Conservation (phyloP, 2,113 vertebrate species). For the Perca fluviatilis region DNA sequence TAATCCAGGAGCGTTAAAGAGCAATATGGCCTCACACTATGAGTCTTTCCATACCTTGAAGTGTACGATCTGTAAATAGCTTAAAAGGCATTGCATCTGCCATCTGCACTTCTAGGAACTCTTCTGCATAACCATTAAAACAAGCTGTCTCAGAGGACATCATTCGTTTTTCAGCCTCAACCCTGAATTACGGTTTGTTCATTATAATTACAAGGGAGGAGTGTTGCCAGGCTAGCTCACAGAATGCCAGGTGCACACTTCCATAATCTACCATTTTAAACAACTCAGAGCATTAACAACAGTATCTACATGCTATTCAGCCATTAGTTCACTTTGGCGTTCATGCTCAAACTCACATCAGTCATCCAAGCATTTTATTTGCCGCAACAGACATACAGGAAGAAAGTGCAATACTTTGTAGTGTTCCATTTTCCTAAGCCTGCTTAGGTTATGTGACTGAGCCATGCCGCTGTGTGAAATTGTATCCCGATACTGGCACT, state of each 20-base stretch:
- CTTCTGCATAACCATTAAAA: conserved; percentile 86
- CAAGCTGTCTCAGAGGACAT: conserved; percentile 84
- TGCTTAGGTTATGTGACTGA: conserved; percentile 86
- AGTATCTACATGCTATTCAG: conserved; percentile 75
- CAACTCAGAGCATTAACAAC: conserved; percentile 78
- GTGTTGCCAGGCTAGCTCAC: conserved; percentile 82
- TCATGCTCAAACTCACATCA: conserved; percentile 68
- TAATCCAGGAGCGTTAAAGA: conserved; percentile 63
- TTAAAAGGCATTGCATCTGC: conserved; percentile 82
- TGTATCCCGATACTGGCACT: conserved; percentile 85
- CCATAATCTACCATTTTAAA: conserved; percentile 81
- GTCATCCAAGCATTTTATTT: conserved; percentile 61
- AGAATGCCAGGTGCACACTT: conserved; percentile 84
- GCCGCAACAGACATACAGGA: conserved; percentile 62
- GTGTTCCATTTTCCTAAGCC: conserved; percentile 84
- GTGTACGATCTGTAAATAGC: conserved; percentile 81
- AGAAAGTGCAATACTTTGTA: conserved; percentile 82
- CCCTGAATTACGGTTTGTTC: conserved; percentile 85
- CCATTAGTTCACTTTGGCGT: conserved; percentile 77
- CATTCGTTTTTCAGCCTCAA: conserved; percentile 84
- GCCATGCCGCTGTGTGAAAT: conserved; percentile 86
- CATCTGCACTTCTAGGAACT: conserved; percentile 86
- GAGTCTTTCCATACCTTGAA: conserved; percentile 76
- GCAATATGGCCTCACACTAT: conserved; percentile 65
- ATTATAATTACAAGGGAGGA: conserved; percentile 85